A percentile compares a stretch with the other conserved stretches of the same genome.
phyloP scores from a whole-genome alignment of 2,113 vertebrate species.

The Neolamprologus variostigma region DNA sequence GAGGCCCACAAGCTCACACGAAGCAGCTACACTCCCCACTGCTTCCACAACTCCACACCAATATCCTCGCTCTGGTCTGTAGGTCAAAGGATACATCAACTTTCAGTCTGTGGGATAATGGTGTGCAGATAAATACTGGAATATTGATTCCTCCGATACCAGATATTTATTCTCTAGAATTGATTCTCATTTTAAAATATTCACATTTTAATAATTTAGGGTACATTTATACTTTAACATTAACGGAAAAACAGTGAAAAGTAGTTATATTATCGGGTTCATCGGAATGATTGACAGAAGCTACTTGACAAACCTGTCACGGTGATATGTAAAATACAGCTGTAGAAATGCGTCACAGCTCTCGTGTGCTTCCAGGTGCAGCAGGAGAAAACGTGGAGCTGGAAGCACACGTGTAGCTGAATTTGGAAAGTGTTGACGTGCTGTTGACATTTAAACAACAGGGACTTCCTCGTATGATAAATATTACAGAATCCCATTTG shows the following conservation, averaged over 20 bases:
- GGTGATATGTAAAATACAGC: neutral
- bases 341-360: neutral
- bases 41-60: fast-evolving
- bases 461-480: fast-evolving
- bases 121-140: neutral
- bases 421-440: neutral
- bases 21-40: neutral
- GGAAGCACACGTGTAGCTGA: neutral
- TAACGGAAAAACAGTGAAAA: fast-evolving
- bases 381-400: fast-evolving
- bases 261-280: neutral
- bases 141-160: neutral
- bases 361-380: neutral
- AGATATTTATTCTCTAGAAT: neutral
- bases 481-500: neutral
- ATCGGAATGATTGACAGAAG: fast-evolving
- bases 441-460: neutral
- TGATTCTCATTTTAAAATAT: neutral
- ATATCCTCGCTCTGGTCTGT: neutral
- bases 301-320: neutral
- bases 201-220: neutral
- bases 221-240: neutral
- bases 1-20: neutral
- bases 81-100: neutral
- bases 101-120: neutral